Evolutionary conservation across 2,113 vertebrate species (phyloP), one percentile per base, ranked within the genome.

Genomic region (Penelope pileata): DNA sequence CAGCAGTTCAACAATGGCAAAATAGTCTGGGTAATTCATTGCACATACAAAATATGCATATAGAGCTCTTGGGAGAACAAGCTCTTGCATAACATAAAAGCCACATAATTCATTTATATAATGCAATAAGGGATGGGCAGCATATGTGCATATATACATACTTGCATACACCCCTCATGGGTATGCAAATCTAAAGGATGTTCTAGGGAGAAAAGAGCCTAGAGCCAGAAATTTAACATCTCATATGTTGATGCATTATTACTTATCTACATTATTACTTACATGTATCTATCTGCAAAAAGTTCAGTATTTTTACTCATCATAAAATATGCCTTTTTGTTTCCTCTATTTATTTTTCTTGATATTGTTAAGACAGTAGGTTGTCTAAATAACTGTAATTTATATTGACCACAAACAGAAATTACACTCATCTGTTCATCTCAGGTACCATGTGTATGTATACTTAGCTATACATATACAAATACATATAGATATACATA

Each of bases 11-110:
- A 83, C 80, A 90, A 68, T 56, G 72, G 63, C 63, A 94, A 88
- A 94, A 80, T 16, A 87, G 50, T 34, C 66, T 27, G 29, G 54
- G 42, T 85, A 93, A 93, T 94, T 93, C 92, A 93, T 92, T 95
- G 51, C 75, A 85, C 54, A 74, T 23, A 74, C 34, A 63, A 94
- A 94, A 88, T 86, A 94, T 80, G 72, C 74, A 88, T 88, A 80
- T 36, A 83, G 59, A 88, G 22, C 85, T 66, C 79, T 90, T 47
- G 47, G 91, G 74, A 88, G 90, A 85, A 77, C n/a, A 87, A 91
- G 72, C 38, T 93, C 50, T 91, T 92, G 94, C 87, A 94, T 94
- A 92, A 62, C 42, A 43, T 63, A 88, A 85, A 83, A 88, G 38
- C 26, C 60, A 92, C 76, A 90, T 75, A 88, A 93, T 92, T 96